Base-by-base conservation (phyloP, 2,888 invertebrate genomes). In the Sipha maydis region DNA sequence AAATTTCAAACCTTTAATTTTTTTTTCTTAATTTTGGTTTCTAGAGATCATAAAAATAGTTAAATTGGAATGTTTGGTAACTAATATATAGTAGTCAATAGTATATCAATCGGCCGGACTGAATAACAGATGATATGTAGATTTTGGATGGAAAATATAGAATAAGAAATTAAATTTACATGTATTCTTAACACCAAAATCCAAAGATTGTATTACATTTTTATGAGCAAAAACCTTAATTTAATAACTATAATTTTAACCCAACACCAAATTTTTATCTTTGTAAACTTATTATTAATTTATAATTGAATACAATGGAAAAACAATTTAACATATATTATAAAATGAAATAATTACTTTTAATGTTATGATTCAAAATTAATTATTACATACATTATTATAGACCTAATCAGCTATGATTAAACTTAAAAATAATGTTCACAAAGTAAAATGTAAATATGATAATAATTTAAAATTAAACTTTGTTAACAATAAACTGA, bases 11-110 rank as follows among this genome's bases (percentile, higher is more conserved):
- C 71, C 71, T 7, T 28, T 38, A 28, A 11, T 41, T 21, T 67
- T 28, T 28, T 77, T 48, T 78, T 79, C 3, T 80, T 56, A 3
- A 48, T 71, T 88, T 88, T 67, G 56, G 71, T 61, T 76, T 75
- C 41, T 41, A 41, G 88, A 88, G 88, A 88, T 88, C 88, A 86
- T 67, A 75, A 61, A 73, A 67, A 34, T 86, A 88, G 75, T 79
- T 34, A 56, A 73, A 38, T 82, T 88, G 88, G 88, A 88, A 88
- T 82, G 88, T 82, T 61, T 82, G 88, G 88, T 88, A 88, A 88
- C 88, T 82, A 88, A 31, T 75, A 73, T 38, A 25, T 19, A 56
- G 61, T 86, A 80, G 71, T 61, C 19, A 80, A 88, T 67, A 88
- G 41, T 76, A 82, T 67, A 88, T 80, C n/a, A 86, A 80, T 79